These are phyloP conservation scores for Phyllostomus hastatus DNA, from an alignment of 2,113 vertebrate genomes.

Conservation along the genomic window DNA sequence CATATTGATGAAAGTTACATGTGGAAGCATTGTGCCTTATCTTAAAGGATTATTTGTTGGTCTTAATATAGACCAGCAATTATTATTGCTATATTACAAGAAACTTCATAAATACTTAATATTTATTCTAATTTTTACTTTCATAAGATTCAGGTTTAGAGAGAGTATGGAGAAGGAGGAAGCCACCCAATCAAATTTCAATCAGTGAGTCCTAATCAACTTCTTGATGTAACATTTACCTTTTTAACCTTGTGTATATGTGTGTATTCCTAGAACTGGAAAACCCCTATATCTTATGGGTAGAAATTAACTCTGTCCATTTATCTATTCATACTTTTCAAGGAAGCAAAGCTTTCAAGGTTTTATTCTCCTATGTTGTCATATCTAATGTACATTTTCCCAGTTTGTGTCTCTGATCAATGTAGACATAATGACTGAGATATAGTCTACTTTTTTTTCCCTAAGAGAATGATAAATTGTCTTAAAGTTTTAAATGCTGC, in stretches of 20 bases:
- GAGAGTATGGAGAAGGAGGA: background rate
- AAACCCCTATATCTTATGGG: background rate
- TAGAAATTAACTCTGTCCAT: background rate
- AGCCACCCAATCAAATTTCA: background rate
- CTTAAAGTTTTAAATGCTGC: background rate
- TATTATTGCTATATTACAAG: background rate
- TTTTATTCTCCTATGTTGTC: background rate
- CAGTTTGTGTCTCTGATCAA: background rate
- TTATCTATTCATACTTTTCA: background rate
- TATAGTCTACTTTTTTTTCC: background rate
- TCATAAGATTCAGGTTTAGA: background rate
- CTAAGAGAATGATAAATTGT: background rate
- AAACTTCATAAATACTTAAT: background rate
- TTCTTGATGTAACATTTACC: background rate
- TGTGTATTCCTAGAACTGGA: background rate
- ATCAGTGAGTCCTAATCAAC: background rate
- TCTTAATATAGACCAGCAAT: background rate
- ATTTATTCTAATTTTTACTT: constrained; percentile 1
- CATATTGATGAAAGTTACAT: background rate
- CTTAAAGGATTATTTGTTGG: background rate
- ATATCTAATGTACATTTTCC: background rate
- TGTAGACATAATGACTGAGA: background rate
- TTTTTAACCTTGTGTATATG: background rate
- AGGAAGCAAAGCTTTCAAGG: background rate
- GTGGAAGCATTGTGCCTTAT: background rate